Evolutionary conservation across 2,797 vertebrate genomes (phyloP), one percentile per base, ranked within the genome.

Genomic region (Enteromius argenteus): DNA sequence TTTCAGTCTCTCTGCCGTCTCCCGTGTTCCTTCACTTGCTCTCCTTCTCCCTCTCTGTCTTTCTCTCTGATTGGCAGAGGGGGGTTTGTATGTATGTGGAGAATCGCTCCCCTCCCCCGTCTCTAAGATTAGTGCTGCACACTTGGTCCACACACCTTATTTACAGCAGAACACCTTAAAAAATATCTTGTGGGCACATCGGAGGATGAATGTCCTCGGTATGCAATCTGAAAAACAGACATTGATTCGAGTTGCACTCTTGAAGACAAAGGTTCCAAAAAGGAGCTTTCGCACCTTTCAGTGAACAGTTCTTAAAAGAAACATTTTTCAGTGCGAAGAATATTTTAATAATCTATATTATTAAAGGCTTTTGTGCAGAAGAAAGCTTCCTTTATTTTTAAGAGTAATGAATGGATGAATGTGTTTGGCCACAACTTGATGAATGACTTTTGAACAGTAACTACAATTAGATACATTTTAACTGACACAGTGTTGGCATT

Each of bases 121-220:
- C 81, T 88, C 58, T 88, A 86, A 84, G 89, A 83, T 89, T 89
- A 89, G 64, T 80, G 89, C 90, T 89, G 88, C 84, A 86, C 85
- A 87, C 79, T 79, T 83, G 90, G 82, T 87, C 86, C 85, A 87
- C 85, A 88, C 68, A 80, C 35, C 77, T 75, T 75, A 67, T 80
- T 53, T 27, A 83, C 51, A 32, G 73, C 81, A 64, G 49, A 84
- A 60, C 66, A 79, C 51, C 51, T 84, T 71, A 71, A 71, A 79
- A 71, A 88, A 87, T 86, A 88, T 85, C 83, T 82, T 86, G 87
- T 79, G 77, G 88, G 87, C 87, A 84, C 87, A 51, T 84, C 58
- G 56, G 85, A 83, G 85, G 89, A 89, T 90, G 90, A 88, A 88
- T 83, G 86, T 91, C 89, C 85, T 32, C 84, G 69, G 78, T 21